These are phyloP conservation scores for Mastomys natalensis DNA, from an alignment of 2,113 vertebrate genomes.

Conservation along the genomic window DNA sequence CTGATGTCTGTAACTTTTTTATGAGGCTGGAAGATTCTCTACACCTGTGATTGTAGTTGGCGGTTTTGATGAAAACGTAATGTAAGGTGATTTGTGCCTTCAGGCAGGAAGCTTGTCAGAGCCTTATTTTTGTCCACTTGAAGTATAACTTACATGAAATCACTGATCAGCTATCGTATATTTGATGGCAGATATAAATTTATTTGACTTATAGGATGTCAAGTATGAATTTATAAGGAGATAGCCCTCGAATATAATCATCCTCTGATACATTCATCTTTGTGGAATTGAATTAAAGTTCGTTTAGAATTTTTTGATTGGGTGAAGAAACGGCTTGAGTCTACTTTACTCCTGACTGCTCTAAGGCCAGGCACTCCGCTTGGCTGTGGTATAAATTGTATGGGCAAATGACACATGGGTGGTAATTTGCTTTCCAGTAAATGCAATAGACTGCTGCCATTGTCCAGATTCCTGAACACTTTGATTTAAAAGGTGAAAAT, in stretches of 20 bases:
- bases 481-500: background rate
- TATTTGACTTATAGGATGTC: background rate
- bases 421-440: constrained; percentile 39
- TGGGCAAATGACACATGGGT: background rate
- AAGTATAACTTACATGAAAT: constrained; percentile 42
- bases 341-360: background rate
- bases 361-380: background rate
- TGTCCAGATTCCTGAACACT: background rate
- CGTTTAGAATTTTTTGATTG: constrained; percentile 22
- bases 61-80: constrained; percentile 22
- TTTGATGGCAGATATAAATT: constrained; percentile 34
- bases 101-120: constrained; percentile 11
- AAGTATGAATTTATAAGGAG: constrained; percentile 21
- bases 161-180: background rate
- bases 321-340: background rate
- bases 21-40: constrained; percentile 9
- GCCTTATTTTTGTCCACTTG: constrained; percentile 35
- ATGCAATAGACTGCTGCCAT: background rate
- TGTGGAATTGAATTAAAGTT: background rate
- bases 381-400: background rate
- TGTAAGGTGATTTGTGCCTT: constrained; percentile 48
- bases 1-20: constrained; percentile 50
- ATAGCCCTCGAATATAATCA: background rate
- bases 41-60: background rate
- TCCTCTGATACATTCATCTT: constrained; percentile 1